Evolutionary conservation across 2,888 invertebrate genomes (phyloP).

Genomic region (Metopia argyrocephala): DNA sequence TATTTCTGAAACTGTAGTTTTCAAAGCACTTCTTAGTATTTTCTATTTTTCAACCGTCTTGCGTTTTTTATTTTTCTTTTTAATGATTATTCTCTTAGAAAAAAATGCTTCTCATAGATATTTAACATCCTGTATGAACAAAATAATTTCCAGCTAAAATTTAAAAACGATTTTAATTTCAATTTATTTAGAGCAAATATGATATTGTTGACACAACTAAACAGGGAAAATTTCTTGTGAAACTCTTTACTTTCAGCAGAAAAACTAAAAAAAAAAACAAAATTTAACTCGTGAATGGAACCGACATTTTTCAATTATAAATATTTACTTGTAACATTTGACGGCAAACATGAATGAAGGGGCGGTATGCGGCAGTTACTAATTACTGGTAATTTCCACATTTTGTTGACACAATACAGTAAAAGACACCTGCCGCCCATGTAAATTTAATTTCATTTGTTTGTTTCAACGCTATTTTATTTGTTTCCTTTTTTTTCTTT

Average conservation of each 20-base stretch:
- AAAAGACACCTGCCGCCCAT: conserved; percentile 64
- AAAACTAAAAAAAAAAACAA: neutral
- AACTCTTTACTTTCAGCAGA: conserved; percentile 46
- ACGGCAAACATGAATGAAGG: conserved; percentile 16
- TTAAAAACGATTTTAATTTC: neutral
- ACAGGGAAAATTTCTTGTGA: conserved; percentile 33
- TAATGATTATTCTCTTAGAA: neutral
- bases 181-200: conserved; percentile 6
- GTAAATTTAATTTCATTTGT: conserved; percentile 63
- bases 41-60: too few relatives aligned
- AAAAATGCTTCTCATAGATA: neutral
- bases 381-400: conserved; percentile 63
- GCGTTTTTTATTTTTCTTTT: neutral
- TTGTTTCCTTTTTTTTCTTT: neutral
- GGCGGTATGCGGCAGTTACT: conserved; percentile 52
- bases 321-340: conserved; percentile 46
- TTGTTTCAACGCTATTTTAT: conserved; percentile 12
- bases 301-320: conserved; percentile 55
- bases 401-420: conserved; percentile 62
- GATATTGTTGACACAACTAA: conserved; percentile 5
- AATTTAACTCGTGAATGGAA: neutral
- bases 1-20: too few relatives aligned
- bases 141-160: neutral
- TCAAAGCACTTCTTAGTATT: too few relatives aligned
- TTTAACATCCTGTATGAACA: conserved; percentile 14